A percentile compares a stretch with the other conserved stretches of the same genome.
Conservation (phyloP, 2,797 vertebrate genomes). For the Cyprinella venusta region DNA sequence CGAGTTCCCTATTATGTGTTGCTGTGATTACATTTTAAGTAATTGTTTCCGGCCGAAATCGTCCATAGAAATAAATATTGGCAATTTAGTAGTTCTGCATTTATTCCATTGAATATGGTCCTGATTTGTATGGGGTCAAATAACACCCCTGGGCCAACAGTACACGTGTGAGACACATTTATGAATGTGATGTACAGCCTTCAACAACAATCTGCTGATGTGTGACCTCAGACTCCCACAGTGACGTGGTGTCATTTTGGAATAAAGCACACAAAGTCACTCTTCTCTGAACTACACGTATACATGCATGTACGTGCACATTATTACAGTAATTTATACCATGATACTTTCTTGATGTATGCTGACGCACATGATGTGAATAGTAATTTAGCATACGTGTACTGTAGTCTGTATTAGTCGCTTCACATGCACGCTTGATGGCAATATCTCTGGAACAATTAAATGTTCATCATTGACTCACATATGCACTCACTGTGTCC, state of each 20-base stretch:
- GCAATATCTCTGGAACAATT: neutral
- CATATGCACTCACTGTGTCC: neutral
- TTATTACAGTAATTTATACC: too few species aligned
- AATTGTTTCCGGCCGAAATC: constrained; percentile 19
- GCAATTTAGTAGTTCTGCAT: neutral
- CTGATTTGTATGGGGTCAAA: constrained; percentile 3
- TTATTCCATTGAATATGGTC: neutral
- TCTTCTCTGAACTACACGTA: too few species aligned
- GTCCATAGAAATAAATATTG: constrained; percentile 24
- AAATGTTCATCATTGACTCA: neutral
- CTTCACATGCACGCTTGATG: neutral
- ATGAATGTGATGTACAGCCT: neutral
- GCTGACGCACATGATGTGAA: neutral
- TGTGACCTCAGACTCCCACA: constrained; percentile 3
- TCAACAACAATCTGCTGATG: constrained; percentile 9
- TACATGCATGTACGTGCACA: too few species aligned
- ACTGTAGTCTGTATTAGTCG: neutral
- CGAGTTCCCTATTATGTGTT: constrained; percentile 22
- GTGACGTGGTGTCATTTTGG: neutral
- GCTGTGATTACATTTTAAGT: constrained; percentile 31
- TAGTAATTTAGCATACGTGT: neutral
- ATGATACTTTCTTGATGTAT: neutral
- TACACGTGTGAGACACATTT: constrained; percentile 4
- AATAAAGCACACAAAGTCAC: neutral
- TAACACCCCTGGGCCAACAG: neutral